phyloP scores from a whole-genome alignment of 2,113 vertebrate genomes.

The Polypterus bichir region DNA sequence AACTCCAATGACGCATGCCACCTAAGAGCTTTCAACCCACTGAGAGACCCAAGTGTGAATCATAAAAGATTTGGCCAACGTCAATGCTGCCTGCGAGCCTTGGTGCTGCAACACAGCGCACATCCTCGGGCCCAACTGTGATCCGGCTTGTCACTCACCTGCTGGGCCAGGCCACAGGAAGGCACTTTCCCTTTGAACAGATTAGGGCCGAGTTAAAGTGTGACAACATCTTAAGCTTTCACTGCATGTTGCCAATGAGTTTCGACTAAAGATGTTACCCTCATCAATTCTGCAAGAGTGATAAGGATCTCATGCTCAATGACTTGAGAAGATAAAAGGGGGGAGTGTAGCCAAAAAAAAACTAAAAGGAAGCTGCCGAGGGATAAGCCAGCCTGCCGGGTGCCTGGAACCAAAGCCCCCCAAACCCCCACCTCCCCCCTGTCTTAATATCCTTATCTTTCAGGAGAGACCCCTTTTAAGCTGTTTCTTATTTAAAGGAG shows the following conservation, averaged over 20 bases:
- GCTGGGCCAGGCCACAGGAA: conserved; percentile 45
- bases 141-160: conserved; percentile 21
- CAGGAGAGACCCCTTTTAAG: conserved; percentile 45
- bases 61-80: too few species aligned
- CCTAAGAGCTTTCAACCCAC: too few species aligned
- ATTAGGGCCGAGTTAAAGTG: conserved; percentile 73
- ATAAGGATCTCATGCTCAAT: conserved; percentile 51
- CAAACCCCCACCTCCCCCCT: too few species aligned
- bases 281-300: conserved; percentile 52
- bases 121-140: too few species aligned
- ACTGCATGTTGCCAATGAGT: conserved; percentile 64
- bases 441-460: conserved; percentile 64
- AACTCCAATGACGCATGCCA: too few species aligned
- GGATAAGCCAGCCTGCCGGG: conserved; percentile 39
- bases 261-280: conserved; percentile 61
- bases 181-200: conserved; percentile 63
- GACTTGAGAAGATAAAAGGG: conserved; percentile 51
- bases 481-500: conserved; percentile 55
- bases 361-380: conserved; percentile 14
- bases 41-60: too few species aligned
- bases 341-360: conserved; percentile 24
- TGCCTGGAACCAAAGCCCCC: conserved; percentile 46
- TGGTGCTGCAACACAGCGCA: too few species aligned
- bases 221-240: conserved; percentile 77
- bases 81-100: background rate